These are phyloP conservation scores for Heliocidaris erythrogramma DNA, from an alignment of 35 echinoderm and acorn worm genomes.

Conservation along the genomic window DNA sequence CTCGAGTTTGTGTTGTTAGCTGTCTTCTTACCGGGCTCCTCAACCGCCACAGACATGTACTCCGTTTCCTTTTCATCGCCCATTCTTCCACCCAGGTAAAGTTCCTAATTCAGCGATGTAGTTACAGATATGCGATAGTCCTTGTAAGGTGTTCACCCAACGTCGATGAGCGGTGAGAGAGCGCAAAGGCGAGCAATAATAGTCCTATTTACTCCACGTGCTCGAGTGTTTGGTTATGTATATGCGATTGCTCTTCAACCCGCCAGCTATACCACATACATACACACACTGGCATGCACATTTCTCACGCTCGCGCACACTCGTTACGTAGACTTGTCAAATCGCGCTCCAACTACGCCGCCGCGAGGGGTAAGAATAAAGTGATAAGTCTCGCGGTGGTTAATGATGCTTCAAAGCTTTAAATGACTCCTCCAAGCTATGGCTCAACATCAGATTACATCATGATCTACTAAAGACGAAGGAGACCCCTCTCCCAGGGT, in stretches of 20 bases:
- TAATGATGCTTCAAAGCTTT: background rate
- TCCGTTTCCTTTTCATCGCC: conserved; percentile 45
- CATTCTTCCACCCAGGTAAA: conserved; percentile 2
- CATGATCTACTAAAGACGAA: conserved; percentile 37
- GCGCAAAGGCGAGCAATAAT: conserved; percentile 16
- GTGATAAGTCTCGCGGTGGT: background rate
- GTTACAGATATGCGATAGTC: background rate
- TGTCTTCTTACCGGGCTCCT: conserved; percentile 42
- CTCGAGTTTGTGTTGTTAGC: conserved; percentile 16
- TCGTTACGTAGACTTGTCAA: background rate
- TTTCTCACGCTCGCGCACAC: background rate
- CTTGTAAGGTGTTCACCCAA: background rate
- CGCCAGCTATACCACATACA: background rate
- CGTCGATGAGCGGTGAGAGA: background rate
- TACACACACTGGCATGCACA: background rate
- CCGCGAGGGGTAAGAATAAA: background rate
- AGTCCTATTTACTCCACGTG: conserved; percentile 39
- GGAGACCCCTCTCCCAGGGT: conserved; percentile 20
- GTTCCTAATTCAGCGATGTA: background rate
- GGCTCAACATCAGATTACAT: conserved; percentile 26
- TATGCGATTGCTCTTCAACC: conserved; percentile 7
- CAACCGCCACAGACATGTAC: conserved; percentile 49
- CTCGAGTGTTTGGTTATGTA: conserved; percentile 44
- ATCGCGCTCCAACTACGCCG: background rate
- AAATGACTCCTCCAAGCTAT: background rate